Evolutionary conservation across 1,140 invertebrate genomes (phyloP).

Genomic region (Bombus turneri): DNA sequence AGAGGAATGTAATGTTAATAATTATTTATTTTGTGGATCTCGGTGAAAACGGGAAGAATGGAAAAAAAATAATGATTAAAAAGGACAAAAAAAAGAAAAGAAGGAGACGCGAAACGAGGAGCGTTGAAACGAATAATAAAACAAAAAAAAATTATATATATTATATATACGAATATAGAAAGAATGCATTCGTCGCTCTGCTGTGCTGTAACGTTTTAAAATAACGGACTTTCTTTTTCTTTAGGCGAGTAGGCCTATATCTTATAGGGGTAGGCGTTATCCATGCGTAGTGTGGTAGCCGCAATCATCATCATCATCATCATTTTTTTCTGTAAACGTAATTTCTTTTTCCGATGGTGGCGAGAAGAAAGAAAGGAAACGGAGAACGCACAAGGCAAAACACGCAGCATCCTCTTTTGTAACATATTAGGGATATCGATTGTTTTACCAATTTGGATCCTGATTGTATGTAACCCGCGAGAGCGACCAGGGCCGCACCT

Average conservation of each 20-base stretch:
- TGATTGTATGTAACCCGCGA: slow-evolving; percentile 75
- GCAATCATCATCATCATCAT: slow-evolving; percentile 36
- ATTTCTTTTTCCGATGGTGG: slow-evolving; percentile 24
- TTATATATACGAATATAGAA: neutral
- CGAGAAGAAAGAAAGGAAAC: slow-evolving; percentile 1
- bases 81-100: slow-evolving; percentile 35
- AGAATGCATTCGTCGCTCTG: slow-evolving; percentile 45
- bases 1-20: slow-evolving; percentile 81
- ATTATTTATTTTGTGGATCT: slow-evolving; percentile 83
- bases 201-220: slow-evolving; percentile 45
- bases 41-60: slow-evolving; percentile 53
- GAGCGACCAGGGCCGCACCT: slow-evolving; percentile 76
- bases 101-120: neutral
- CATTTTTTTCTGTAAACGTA: slow-evolving; percentile 73
- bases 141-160: neutral
- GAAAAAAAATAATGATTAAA: neutral
- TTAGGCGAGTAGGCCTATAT: slow-evolving; percentile 66
- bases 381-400: slow-evolving; percentile 59
- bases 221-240: neutral
- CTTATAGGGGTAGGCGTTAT: slow-evolving; percentile 63
- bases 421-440: slow-evolving; percentile 78
- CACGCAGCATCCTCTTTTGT: slow-evolving; percentile 75
- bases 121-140: neutral
- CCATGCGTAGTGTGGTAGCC: slow-evolving; percentile 74
- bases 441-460: slow-evolving; percentile 76